Evolutionary conservation across 2,113 vertebrate species (phyloP), one percentile per base, ranked within the genome.

Genomic region (Neoarius graeffei): DNA sequence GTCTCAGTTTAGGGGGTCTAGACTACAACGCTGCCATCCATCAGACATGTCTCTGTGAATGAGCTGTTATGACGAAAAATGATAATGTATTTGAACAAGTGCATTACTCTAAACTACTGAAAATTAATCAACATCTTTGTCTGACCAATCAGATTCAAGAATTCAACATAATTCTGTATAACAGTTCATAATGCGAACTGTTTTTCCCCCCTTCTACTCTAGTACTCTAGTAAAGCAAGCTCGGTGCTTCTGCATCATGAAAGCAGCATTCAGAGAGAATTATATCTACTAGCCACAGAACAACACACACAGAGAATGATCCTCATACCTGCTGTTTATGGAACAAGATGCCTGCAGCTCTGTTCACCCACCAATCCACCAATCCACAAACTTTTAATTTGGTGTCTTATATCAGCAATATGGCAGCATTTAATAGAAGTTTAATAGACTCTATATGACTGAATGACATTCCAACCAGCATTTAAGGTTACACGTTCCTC

Each of bases 281-380:
- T 25, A 3, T 20, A 48, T 48, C 35, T 35, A 17, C 30, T 30
- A 30, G 27, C 15, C 5, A 30, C n/a, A 69, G 84, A 74, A 48
- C 30, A 56, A 42, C 35, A 23, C 20, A 77, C 10, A 27, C 57
- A 50, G 71, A 79, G 30, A 86, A 79, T 86, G 52, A 52, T 86
- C 17, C 64, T 56, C 15, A 11, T 19, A 59, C 67, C 83, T 85
- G 83, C 83, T 73, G 83, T 85, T 85, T 85, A 73, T 57, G 50
- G 25, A 85, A 35, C 5, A 14, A 20, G n/a, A 57, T 13, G 54
- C 67, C 50, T 57, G 52, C 20, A 4, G 66, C 48, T 71, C 35
- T 74, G 10, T 74, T 74, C 67, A 69, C 14, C 67, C 67, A 30
- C 27, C 66, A 15, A 30, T 27, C 67, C 67, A 30, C 27, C 66